Percentiles rank a stretch among this genome's conserved stretches.
Evolutionary conservation across 1,140 invertebrate species (phyloP).

Genomic region (Cherax destructor): DNA sequence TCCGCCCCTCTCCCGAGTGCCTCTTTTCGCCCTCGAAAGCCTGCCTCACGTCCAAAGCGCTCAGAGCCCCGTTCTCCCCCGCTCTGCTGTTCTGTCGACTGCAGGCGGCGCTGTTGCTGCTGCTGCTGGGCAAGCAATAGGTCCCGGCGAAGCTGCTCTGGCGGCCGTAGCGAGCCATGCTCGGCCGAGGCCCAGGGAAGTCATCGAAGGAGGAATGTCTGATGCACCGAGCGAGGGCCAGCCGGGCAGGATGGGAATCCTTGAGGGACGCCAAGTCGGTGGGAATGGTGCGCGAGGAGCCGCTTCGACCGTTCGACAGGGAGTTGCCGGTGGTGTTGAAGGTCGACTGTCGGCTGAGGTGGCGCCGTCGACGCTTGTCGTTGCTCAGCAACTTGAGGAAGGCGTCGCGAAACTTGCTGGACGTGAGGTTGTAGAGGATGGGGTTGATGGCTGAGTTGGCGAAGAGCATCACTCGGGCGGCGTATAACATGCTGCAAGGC

Average conservation of each 20-base stretch:
- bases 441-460: conserved; percentile 93
- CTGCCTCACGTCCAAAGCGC: conserved; percentile 17
- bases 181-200: conserved; percentile 45
- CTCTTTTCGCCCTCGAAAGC: conserved; percentile 37
- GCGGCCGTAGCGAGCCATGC: conserved; percentile 67
- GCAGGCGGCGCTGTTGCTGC: conserved; percentile 31
- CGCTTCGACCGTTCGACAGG: conserved; percentile 67
- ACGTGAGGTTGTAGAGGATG: conserved; percentile 91
- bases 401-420: conserved; percentile 90
- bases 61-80: conserved; percentile 18
- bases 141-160: conserved; percentile 69
- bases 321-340: conserved; percentile 70
- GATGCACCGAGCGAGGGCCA: conserved; percentile 53
- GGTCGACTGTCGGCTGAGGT: conserved; percentile 70
- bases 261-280: conserved; percentile 42
- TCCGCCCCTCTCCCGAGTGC: conserved; percentile 43
- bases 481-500: conserved; percentile 51
- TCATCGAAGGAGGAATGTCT: conserved; percentile 57
- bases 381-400: conserved; percentile 76
- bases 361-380: conserved; percentile 35
- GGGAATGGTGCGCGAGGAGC: conserved; percentile 60
- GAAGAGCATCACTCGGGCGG: conserved; percentile 87
- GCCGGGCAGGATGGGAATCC: conserved; percentile 25
- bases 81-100: conserved; percentile 58
- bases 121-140: conserved; percentile 44